Evolutionary conservation across 2,797 vertebrate species (phyloP).

Genomic region (Gymnoscopelus microlampas): DNA sequence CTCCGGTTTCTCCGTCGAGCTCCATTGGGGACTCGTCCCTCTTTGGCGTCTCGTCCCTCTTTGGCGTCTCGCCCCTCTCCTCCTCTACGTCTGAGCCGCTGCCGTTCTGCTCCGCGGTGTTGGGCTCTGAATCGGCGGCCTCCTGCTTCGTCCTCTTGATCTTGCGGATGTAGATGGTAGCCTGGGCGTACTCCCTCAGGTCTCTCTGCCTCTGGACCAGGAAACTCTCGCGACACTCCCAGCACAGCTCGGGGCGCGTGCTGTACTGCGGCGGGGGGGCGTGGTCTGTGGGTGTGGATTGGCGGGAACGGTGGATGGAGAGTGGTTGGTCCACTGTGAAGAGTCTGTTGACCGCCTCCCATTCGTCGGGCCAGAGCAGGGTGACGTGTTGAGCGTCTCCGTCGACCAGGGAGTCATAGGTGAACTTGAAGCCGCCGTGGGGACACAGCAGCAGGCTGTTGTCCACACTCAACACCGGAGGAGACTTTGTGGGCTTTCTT

Average conservation of each 20-base stretch:
- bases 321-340: slow-evolving; percentile 95
- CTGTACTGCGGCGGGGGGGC: slow-evolving; percentile 71
- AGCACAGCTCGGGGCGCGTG: slow-evolving; percentile 91
- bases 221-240: slow-evolving; percentile 93
- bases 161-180: slow-evolving; percentile 96
- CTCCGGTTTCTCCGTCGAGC: slow-evolving; percentile 86
- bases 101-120: slow-evolving; percentile 81
- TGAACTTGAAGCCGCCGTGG: slow-evolving; percentile 97
- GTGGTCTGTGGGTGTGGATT: slow-evolving; percentile 45
- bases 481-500: slow-evolving; percentile 91
- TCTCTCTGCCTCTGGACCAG: slow-evolving; percentile 96
- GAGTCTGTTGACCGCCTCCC: slow-evolving; percentile 93
- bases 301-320: slow-evolving; percentile 84
- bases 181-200: slow-evolving; percentile 95
- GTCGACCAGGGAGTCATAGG: slow-evolving; percentile 91
- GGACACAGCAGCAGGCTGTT: slow-evolving; percentile 95
- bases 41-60: slow-evolving; percentile 49
- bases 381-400: slow-evolving; percentile 97
- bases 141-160: slow-evolving; percentile 93
- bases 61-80: slow-evolving; percentile 87
- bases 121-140: slow-evolving; percentile 60
- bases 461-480: slow-evolving; percentile 90
- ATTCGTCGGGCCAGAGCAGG: slow-evolving; percentile 96
- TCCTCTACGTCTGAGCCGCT: slow-evolving; percentile 97
- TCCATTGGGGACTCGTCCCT: slow-evolving; percentile 47